Base-by-base conservation (phyloP, 2,888 invertebrate species). In the Cancer borealis region DNA sequence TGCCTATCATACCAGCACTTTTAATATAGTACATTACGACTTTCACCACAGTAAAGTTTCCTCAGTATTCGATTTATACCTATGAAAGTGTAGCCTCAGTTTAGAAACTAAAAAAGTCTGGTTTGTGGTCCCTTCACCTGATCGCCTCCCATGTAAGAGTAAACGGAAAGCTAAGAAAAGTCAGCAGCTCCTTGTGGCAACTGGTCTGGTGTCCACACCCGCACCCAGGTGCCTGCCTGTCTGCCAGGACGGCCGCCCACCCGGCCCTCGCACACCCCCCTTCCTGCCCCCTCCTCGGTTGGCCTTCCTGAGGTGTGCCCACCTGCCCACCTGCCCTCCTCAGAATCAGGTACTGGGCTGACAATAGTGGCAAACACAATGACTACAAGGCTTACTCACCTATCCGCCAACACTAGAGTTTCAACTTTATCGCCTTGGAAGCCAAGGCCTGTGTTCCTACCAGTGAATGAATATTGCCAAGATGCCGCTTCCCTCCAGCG, bases 321-420 rank as follows among this genome's bases (percentile, higher is more conserved):
- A 93, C 93, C 93, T 93, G 93, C 90, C 93, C 93, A 93, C 93
- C 93, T 93, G 93, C 93, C 91, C 93, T 54, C 91, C 93, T 90
- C 54, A 60, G 87, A 93, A 93, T 84, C 93, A 91, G 93, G 93
- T 93, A 73, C 47, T 87, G 91, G 93, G 45, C n/a, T 17, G 66
- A 60, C 30, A 49, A 93, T 60, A 91, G 91, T 87, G 93, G 49
- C 87, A 49, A 46, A 54, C 93, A 14, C 46, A 84, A 60, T 45
- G 60, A 12, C 87, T 49, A 6, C 60, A 91, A 91, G 91, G 49
- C 54, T 87, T 91, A 93, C 21, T 39, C 8, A 14, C 87, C 30
- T 60, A 12, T 54, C 54, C n/a, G 47, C 87, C 54, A 88, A 39
- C 87, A n/a, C 10, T n/a, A 26, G 49, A 92, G 17, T 92, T 92